Evolutionary conservation across 1,140 invertebrate genomes (phyloP), one percentile per base, ranked within the genome.

Genomic region (Bathynomus jamesi): DNA sequence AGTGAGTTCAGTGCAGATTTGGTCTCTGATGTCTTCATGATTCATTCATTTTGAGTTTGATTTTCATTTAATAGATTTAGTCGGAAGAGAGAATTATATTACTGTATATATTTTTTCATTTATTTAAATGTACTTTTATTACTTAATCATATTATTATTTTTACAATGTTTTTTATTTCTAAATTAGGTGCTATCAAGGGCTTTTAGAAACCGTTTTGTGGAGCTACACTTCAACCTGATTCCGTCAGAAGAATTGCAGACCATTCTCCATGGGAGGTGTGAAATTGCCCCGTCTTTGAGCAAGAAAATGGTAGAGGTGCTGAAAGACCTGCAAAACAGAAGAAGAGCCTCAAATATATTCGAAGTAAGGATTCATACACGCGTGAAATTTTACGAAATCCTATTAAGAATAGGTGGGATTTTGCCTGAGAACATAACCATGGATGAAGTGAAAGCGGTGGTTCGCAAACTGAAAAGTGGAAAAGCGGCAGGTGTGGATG

Each of bases 161-260:
- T 13, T 28, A 30, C 3, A 21, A 8, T n/a, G 11, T 17, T 61
- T 61, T 17, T 4, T 0, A 0, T 21, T 24, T 69, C 13, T n/a
- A n/a, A n/a, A 10, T 69, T 32, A 77, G 85, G 82, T 94, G 68
- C 82, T 99, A 11, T 99, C 96, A 0, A 85, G 96, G 78, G 97
- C 97, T 0, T 99, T 99, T 79, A 88, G 96, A 78, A 99, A 99
- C 82, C 86, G 98, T 74, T 99, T 99, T 82, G 91, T 99, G 46
- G 96, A 99, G 79, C 83, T 99, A 4, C 95, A 99, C 82, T 99
- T 99, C 82, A 91, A 94, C 81, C 94, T 97, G 80, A 95, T 99
- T 80, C 96, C 97, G 0, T 83, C 89, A 32, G 79, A 82, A 0
- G 97, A 99, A 81, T 82, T 99, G 40, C 89, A 94, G 82, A 87